Evolutionary conservation across 2,113 vertebrate species (phyloP), one percentile per base, ranked within the genome.

Genomic region (Podiceps cristatus): DNA sequence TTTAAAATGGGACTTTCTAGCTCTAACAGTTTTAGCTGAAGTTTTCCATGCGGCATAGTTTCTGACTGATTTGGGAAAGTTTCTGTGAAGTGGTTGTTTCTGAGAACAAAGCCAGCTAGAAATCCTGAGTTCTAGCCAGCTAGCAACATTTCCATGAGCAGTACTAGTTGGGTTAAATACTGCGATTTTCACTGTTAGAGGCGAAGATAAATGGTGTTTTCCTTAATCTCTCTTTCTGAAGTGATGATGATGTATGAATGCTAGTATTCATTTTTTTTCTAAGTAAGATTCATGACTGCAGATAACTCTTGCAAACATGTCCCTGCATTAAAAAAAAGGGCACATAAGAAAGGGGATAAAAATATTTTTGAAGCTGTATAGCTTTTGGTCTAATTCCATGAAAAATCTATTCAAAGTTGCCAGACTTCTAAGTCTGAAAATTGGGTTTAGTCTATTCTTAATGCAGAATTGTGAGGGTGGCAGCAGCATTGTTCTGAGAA

Each of bases 211-310:
- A 91, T 96, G 68, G 18, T 89, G 64, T 93, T 95, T 96, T 91
- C 40, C 64, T 55, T 94, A 93, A 93, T 96, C 76, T 91, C 28
- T 76, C 47, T 66, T 96, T 91, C 62, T 93, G 89, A 78, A 89
- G 89, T 78, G 93, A 74, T 94, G 93, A 85, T 83, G 93, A 88
- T 94, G n/a, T 81, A 94, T 92, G 83, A 96, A 88, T 93, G 84
- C 73, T 72, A 87, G 87, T 53, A 78, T 95, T 97, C 93, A 95
- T 88, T 92, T 96, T 96, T 91, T 96, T 91, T 56, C 89, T 78
- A 72, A 94, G 67, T 79, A 74, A 95, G 95, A 94, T 96, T 94
- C 60, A 72, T 89, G 81, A 82, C 56, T 82, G 87, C 47, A 94
- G 93, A 85, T 89, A 95, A 87, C 77, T 96, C 64, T 60, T 84